Evolutionary conservation across 2,113 vertebrate genomes (phyloP).

Genomic region (Centropus unirufus): DNA sequence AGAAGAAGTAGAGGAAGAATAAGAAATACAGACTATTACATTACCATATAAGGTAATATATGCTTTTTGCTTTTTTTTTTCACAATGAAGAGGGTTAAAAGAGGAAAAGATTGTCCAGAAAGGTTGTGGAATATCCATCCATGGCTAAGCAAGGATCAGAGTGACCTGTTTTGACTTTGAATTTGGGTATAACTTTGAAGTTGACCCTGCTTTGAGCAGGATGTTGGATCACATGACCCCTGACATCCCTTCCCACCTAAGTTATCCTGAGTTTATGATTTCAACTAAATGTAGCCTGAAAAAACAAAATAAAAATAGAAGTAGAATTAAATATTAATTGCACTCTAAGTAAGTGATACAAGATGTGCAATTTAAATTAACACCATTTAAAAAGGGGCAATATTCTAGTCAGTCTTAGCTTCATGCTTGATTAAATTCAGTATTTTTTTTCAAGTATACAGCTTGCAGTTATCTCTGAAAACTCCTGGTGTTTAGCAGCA

Average conservation of each 20-base stretch:
- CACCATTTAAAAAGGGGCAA: not conserved
- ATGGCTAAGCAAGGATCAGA: not conserved
- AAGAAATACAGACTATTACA: not conserved
- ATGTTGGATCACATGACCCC: not conserved
- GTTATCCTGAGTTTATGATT: not conserved
- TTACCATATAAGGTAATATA: not conserved
- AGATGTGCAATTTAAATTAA: not conserved
- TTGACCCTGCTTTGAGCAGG: not conserved
- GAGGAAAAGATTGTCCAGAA: not conserved
- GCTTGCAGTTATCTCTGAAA: not conserved
- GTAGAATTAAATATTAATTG: not conserved
- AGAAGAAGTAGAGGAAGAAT: not conserved
- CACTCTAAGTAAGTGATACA: not conserved
- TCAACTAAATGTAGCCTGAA: not conserved
- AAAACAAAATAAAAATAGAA: not conserved
- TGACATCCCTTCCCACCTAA: not conserved
- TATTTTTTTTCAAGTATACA: not conserved
- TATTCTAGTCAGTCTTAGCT: not conserved
- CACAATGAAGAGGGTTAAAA: not conserved
- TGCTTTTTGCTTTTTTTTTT: not conserved
- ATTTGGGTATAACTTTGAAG: not conserved
- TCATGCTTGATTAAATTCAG: not conserved
- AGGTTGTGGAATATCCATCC: not conserved
- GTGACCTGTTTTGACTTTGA: not conserved
- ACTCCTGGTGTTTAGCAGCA: not conserved